These are phyloP conservation scores for Hippocampus abdominalis DNA, from an alignment of 2,113 vertebrate species.

Conservation along the genomic window DNA sequence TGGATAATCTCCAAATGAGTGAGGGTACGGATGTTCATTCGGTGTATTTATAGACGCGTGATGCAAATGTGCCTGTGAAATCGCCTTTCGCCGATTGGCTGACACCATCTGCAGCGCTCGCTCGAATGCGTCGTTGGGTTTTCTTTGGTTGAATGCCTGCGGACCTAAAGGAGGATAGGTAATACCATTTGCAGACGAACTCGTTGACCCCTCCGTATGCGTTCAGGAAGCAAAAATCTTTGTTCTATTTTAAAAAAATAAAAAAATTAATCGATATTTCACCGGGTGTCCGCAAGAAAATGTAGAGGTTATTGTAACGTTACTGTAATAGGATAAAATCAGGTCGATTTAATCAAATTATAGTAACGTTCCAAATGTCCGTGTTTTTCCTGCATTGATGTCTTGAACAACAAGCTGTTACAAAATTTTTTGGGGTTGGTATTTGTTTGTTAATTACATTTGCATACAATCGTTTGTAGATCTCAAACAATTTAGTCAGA, in stretches of 20 bases:
- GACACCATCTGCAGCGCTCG: not conserved
- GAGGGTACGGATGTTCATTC: not conserved
- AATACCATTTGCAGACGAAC: not conserved
- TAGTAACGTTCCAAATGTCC: no score
- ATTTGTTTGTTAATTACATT: no score
- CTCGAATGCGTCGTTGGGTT: not conserved
- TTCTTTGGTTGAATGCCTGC: not conserved
- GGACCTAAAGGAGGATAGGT: not conserved
- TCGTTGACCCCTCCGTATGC: not conserved
- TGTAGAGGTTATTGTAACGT: no score
- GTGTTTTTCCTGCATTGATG: not conserved
- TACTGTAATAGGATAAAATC: not conserved
- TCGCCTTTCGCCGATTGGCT: not conserved
- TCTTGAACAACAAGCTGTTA: no score
- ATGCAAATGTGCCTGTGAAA: not conserved
- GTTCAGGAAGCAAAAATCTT: not conserved
- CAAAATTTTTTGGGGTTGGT: no score
- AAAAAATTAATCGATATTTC: not conserved
- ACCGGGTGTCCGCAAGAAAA: not conserved
- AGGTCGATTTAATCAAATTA: no score
- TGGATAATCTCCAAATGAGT: no score
- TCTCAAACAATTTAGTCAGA: no score
- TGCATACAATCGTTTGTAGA: no score
- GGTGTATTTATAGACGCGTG: not conserved
- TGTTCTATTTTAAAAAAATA: not conserved